Evolutionary conservation across 1,140 invertebrate genomes (phyloP), one percentile per base, ranked within the genome.

Genomic region (Macrosteles quadrilineatus): DNA sequence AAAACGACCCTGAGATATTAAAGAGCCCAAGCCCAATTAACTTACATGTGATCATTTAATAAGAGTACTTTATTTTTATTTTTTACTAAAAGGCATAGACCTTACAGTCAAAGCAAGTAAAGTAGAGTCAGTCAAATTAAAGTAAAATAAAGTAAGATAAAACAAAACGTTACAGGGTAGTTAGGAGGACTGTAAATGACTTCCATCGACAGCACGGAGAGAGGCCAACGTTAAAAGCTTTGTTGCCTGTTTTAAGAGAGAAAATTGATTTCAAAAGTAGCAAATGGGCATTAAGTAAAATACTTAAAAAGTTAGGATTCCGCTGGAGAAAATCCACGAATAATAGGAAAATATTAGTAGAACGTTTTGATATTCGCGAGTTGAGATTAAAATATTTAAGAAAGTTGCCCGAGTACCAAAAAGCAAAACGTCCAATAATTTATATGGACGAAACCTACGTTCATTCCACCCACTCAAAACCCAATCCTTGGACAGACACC

Each of bases 281-380:
- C 19, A 62, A 69, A 25, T 50, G 36, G 31, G 19, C 43, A 12
- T 21, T 43, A 11, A 19, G 12, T 23, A 71, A 67, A 67, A 67
- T 67, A 32, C 19, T 67, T 17, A 67, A 29, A 59, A 47, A 55
- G 19, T 1, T 67, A 57, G 70, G 64, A 30, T 71, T 71, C 40
- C 3, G 36, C 17, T 67, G 64, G 64, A 64, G 27, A 25, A 67
- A 67, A 62, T 19, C 63, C n/a, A 32, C 31, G 12, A 19, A 53
- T 57, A 71, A 71, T 25, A 67, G 36, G 21, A 59, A 55, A 30
- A 27, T 71, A n/a, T 67, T 71, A 50, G 40, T 71, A 25, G 70
- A 71, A 67, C n/a, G 64, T 50, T 45, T 40, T n/a, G 30, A 71
- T 23, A 50, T 67, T 19, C 40, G 40, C 25, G n/a, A 64, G 12